Evolutionary conservation across 2,113 vertebrate genomes (phyloP).

Genomic region (Neotoma lepida): DNA sequence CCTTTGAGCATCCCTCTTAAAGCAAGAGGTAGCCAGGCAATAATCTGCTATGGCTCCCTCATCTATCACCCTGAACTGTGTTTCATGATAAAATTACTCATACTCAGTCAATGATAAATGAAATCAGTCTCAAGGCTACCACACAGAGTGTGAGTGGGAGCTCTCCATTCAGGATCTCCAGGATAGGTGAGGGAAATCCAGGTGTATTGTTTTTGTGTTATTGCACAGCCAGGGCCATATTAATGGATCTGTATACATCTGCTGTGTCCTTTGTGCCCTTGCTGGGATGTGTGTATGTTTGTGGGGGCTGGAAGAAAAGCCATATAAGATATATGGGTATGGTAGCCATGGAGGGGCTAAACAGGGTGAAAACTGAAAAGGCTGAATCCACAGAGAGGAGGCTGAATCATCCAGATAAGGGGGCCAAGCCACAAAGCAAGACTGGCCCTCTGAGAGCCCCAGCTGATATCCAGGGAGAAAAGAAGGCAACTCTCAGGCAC

Average conservation of each 20-base stretch:
- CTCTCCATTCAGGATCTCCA: not conserved
- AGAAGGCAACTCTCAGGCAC: fast-evolving
- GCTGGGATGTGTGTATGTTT: not conserved
- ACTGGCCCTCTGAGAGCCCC: not conserved
- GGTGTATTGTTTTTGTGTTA: not conserved
- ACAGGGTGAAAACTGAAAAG: not conserved
- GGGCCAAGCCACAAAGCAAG: not conserved
- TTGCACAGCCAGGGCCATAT: not conserved
- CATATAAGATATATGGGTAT: not conserved
- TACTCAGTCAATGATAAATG: conserved; percentile 65
- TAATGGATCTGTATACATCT: not conserved
- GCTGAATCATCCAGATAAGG: not conserved
- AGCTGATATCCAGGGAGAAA: not conserved
- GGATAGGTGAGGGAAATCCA: not conserved
- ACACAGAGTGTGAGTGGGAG: not conserved
- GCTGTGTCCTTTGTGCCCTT: not conserved
- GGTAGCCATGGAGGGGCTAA: not conserved
- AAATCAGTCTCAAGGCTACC: conserved; percentile 24
- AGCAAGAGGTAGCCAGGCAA: not conserved
- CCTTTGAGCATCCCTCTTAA: not conserved
- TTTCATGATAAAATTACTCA: conserved; percentile 70
- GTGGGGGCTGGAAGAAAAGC: not conserved
- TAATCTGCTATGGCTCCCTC: conserved; percentile 48
- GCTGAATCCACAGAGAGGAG: not conserved
- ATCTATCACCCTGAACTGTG: conserved; percentile 70